These are phyloP conservation scores for Baronia brevicornis DNA, from an alignment of 2,888 invertebrate species.

Conservation along the genomic window DNA sequence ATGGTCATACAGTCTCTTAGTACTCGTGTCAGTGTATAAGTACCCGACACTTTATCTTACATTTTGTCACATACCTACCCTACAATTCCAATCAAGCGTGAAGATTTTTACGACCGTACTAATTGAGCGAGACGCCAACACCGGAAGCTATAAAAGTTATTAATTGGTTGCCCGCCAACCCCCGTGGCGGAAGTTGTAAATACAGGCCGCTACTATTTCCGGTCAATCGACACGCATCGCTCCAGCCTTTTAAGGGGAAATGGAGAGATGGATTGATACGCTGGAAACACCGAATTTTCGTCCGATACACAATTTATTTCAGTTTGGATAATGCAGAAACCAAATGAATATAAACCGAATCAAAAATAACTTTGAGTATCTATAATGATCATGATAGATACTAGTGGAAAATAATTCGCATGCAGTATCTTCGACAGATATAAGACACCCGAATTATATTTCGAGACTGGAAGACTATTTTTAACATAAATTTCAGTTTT, in stretches of 20 bases:
- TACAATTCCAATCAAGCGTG: constrained; percentile 58
- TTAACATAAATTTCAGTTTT: too few relatives aligned
- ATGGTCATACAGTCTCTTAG: too few relatives aligned
- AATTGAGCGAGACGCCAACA: constrained; percentile 59
- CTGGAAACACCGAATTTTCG: neutral
- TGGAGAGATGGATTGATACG: constrained; percentile 20
- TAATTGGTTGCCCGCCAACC: constrained; percentile 65
- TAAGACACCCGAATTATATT: too few relatives aligned
- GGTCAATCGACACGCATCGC: constrained; percentile 59
- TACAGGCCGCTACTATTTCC: constrained; percentile 64
- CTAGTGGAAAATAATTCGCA: neutral
- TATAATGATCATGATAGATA: neutral
- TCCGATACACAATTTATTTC: too few relatives aligned
- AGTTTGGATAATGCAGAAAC: too few relatives aligned
- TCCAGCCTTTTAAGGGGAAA: constrained; percentile 39
- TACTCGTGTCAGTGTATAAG: constrained; percentile 7
- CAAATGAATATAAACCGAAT: too few relatives aligned
- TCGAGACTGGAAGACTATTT: too few relatives aligned
- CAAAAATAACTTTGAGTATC: neutral
- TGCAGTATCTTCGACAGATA: too few relatives aligned
- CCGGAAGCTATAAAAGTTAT: constrained; percentile 71
- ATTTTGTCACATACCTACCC: constrained; percentile 18
- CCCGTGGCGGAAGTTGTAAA: constrained; percentile 64
- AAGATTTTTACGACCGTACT: constrained; percentile 65
- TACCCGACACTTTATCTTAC: constrained; percentile 2